phyloP scores from a whole-genome alignment of 2,797 vertebrate genomes.

The Sorex maritimensis region DNA sequence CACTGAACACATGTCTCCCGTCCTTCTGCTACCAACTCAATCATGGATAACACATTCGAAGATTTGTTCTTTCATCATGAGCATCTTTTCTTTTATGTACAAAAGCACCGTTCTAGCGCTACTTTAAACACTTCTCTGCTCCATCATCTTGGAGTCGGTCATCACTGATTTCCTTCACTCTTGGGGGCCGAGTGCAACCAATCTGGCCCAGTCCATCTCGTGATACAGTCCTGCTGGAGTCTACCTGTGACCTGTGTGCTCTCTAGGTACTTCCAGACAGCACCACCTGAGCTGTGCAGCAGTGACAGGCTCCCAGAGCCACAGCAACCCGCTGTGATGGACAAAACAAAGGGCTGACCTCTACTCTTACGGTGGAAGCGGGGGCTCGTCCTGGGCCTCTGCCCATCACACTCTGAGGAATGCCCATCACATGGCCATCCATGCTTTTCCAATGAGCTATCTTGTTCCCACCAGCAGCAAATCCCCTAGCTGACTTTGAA shows the following conservation, averaged over 20 bases:
- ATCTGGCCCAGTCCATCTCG: too few relatives aligned
- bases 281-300: neutral
- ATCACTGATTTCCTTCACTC: neutral
- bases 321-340: neutral
- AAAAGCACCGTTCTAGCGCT: neutral
- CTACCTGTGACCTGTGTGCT: neutral
- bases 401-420: too few relatives aligned
- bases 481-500: neutral
- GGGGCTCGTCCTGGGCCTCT: too few relatives aligned
- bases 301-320: neutral
- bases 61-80: neutral
- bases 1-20: too few relatives aligned
- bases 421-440: too few relatives aligned
- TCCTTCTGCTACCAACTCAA: too few relatives aligned
- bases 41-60: too few relatives aligned
- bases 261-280: neutral
- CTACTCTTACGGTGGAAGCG: neutral
- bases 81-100: neutral
- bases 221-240: too few relatives aligned
- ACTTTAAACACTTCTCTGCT: constrained; percentile 7
- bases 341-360: neutral
- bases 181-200: neutral
- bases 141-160: neutral
- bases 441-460: neutral
- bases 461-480: constrained; percentile 6